A percentile compares a stretch with the other conserved stretches of the same genome.
Evolutionary conservation across 2,797 vertebrate species (phyloP).

Genomic region (Bufotes viridis): DNA sequence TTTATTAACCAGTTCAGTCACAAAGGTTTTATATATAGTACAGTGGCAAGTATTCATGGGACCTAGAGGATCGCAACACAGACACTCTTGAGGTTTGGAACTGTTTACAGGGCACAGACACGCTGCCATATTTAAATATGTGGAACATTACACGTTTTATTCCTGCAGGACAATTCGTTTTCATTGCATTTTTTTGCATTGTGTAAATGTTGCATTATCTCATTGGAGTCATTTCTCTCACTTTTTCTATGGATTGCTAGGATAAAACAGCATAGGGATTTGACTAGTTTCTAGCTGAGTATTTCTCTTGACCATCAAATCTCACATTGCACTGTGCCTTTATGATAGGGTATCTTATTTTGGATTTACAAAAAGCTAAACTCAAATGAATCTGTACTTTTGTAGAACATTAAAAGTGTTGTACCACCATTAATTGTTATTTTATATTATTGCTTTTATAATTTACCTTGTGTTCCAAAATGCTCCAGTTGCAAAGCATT

Average conservation of each 20-base stretch:
- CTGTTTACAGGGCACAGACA: conserved; percentile 24
- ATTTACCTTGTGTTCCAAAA: no score
- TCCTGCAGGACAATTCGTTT: not conserved
- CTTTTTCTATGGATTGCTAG: not conserved
- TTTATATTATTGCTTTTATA: no score
- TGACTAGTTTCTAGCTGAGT: not conserved
- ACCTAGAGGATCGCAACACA: conserved; percentile 9
- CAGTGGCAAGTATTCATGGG: conserved; percentile 16
- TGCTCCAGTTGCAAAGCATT: no score
- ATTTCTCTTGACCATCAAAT: no score
- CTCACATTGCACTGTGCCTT: no score
- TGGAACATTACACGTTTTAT: not conserved
- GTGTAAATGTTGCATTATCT: not conserved
- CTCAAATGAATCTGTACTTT: no score
- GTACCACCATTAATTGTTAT: no score
- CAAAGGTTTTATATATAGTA: conserved; percentile 23
- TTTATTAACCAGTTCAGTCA: conserved; percentile 47
- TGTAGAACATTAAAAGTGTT: no score
- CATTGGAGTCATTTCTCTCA: not conserved
- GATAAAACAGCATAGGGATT: not conserved
- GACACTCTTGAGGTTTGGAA: conserved; percentile 20
- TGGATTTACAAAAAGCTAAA: no score
- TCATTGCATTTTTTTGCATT: not conserved
- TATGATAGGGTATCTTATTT: no score
- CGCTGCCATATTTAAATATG: not conserved